Percentiles rank a stretch among this genome's conserved stretches.
Evolutionary conservation across 2,888 invertebrate genomes (phyloP).

Genomic region (Plagodis dolabraria): DNA sequence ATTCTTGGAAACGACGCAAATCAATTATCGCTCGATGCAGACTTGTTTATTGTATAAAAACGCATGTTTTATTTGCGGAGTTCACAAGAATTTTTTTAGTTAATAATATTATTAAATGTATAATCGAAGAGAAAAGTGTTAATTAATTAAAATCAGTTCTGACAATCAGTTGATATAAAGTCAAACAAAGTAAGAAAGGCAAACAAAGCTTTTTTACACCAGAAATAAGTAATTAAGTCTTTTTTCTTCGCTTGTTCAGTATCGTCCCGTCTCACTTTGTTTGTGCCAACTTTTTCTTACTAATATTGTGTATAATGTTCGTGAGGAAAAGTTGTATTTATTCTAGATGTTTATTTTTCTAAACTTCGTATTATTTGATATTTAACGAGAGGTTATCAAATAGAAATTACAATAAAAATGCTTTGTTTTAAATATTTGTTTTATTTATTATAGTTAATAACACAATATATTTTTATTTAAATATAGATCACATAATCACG

Average conservation of each 20-base stretch:
- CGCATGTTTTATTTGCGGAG: constrained; percentile 15
- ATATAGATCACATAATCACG: too few species aligned
- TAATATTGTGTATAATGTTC: constrained; percentile 26
- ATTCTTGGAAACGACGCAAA: constrained; percentile 38
- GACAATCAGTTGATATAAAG: too few species aligned
- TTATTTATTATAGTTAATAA: constrained; percentile 34
- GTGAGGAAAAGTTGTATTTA: constrained; percentile 65
- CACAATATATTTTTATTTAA: too few species aligned
- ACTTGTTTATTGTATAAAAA: neutral
- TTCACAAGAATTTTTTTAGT: constrained; percentile 22
- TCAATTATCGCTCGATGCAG: constrained; percentile 7
- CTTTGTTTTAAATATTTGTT: constrained; percentile 65
- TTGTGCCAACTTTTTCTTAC: constrained; percentile 29
- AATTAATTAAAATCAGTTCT: neutral
- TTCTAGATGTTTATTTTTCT: constrained; percentile 82
- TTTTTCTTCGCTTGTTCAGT: constrained; percentile 34
- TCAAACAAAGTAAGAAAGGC: too few species aligned
- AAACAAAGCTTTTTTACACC: neutral
- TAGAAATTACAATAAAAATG: constrained; percentile 72
- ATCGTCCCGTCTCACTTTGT: constrained; percentile 29
- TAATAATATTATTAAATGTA: constrained; percentile 18
- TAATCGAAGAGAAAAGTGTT: constrained; percentile 34
- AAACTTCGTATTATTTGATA: constrained; percentile 62
- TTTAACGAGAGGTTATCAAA: constrained; percentile 66
- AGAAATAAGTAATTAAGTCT: neutral